phyloP scores from a whole-genome alignment of 2,888 invertebrate species.

The Lithosia quadra region DNA sequence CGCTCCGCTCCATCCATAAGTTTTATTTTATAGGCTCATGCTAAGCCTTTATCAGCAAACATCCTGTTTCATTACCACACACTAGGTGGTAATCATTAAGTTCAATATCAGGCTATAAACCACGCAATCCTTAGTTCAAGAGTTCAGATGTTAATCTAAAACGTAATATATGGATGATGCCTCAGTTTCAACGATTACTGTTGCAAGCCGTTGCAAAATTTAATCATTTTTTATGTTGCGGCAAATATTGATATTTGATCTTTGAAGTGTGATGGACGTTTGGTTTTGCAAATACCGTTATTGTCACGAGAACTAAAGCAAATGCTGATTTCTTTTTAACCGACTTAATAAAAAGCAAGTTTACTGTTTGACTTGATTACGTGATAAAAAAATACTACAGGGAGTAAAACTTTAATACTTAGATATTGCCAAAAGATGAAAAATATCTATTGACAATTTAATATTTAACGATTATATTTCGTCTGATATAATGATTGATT shows the following conservation, averaged over 20 bases:
- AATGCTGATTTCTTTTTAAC: background rate
- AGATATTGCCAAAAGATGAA: background rate
- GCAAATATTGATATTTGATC: conserved; percentile 26
- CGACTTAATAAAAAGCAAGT: no score
- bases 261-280: background rate
- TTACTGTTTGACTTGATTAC: no score
- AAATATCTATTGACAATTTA: no score
- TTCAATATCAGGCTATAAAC: conserved; percentile 19
- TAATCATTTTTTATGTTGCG: conserved; percentile 22
- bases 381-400: no score
- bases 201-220: conserved; percentile 26
- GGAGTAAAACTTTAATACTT: no score
- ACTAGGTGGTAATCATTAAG: conserved; percentile 16
- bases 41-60: background rate
- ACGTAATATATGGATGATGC: conserved; percentile 26
- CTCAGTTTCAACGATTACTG: conserved; percentile 14
- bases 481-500: background rate
- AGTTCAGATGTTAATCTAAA: conserved; percentile 48
- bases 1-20: no score
- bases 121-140: conserved; percentile 28
- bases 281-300: background rate
- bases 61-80: background rate
- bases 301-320: background rate
- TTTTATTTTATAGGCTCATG: no score
- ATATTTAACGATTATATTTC: background rate